Percentiles rank a stretch among this genome's conserved stretches.
These are phyloP conservation scores for Drosophila pseudotakahashii DNA, from an alignment of 2,888 invertebrate species.

Conservation along the genomic window DNA sequence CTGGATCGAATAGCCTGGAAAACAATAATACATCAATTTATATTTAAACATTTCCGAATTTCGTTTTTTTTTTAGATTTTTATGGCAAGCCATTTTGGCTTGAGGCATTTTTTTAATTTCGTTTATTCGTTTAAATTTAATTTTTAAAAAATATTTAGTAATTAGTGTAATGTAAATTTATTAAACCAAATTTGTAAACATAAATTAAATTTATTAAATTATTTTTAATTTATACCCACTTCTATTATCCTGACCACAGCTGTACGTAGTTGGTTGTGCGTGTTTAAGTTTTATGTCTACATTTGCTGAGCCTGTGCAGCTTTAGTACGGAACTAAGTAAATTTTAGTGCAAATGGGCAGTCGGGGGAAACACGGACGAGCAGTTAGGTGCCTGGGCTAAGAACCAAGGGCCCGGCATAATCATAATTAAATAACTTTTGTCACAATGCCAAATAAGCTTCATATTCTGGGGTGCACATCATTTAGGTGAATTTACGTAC, in stretches of 20 bases:
- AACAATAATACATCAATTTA: too few species aligned
- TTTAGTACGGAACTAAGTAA: constrained; percentile 77
- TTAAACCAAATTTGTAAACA: too few species aligned
- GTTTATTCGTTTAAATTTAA: too few species aligned
- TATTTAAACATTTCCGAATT: too few species aligned
- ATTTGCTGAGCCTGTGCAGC: constrained; percentile 68
- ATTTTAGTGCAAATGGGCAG: constrained; percentile 72
- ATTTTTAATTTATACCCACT: not conserved
- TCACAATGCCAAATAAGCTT: constrained; percentile 66
- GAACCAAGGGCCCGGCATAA: constrained; percentile 52
- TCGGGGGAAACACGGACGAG: constrained; percentile 44
- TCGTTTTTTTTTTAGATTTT: too few species aligned
- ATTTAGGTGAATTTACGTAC: constrained; percentile 73
- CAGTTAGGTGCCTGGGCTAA: constrained; percentile 44
- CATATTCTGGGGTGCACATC: constrained; percentile 55
- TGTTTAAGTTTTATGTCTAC: constrained; percentile 75
- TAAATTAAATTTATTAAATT: too few species aligned
- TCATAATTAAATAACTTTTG: constrained; percentile 80
- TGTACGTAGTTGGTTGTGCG: constrained; percentile 29
- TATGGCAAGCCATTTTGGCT: too few species aligned
- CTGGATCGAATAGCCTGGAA: too few species aligned
- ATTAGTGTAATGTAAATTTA: too few species aligned
- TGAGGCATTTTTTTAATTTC: too few species aligned
- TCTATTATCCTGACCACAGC: not conserved
- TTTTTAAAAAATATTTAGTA: too few species aligned